Evolutionary conservation across 2,888 invertebrate species (phyloP), one percentile per base, ranked within the genome.

Genomic region (Ectemnius lituratus): DNA sequence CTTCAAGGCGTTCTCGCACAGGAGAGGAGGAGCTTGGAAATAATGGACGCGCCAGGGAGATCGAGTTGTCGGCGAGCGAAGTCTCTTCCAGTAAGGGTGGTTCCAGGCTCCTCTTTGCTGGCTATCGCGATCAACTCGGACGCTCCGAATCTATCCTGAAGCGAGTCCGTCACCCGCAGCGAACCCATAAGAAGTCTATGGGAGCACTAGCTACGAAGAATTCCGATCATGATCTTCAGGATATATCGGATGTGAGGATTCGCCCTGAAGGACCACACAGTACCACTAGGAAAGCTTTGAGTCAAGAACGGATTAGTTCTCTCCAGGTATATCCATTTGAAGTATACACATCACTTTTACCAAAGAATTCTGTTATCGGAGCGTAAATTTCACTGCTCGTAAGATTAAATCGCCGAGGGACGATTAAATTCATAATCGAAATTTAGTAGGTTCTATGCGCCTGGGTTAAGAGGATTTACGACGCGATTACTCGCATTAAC

Each of bases 111-210:
- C 67, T 62, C 20, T 52, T 52, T 47, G 11, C 13, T 14, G 62
- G 71, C 13, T 76, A 77, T 77, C 76, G 63, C n/a, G 76, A 76
- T 66, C 71, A 76, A 28, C 62, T 28, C 16, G 66, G 52, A n/a
- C 62, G 68, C 27, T 20, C 58, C 14, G 78, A 73, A 67, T 63
- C 67, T 62, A 64, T 63, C 73, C 64, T 77, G 67, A 72, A 74
- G 63, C 75, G 77, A 74, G 73, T 71, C 37, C 78, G 70, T 67
- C 78, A 78, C 66, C 67, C 70, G 66, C 73, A 74, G 56, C 78
- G 78, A 11, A 61, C 74, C 16, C 74, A 69, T 58, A 78, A 78
- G 58, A 78, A 77, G 59, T 78, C 78, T 18, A 78, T 78, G 78
- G 68, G 66, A 20, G 45, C 67, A 69, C 52, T 62, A 37, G 68